These are phyloP conservation scores for Eurystomus gularis DNA, from an alignment of 2,113 vertebrate genomes.

Conservation along the genomic window DNA sequence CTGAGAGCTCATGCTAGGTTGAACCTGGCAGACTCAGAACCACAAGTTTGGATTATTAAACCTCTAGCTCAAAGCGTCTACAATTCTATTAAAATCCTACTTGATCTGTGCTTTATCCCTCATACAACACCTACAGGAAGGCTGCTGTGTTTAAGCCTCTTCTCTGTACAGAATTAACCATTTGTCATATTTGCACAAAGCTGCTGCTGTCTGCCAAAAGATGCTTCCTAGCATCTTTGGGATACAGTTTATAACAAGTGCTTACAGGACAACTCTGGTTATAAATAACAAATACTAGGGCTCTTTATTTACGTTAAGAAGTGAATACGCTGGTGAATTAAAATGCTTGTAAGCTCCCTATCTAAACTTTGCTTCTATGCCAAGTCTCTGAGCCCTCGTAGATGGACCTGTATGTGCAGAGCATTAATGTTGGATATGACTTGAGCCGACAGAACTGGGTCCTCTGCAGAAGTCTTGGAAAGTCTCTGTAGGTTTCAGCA, in stretches of 20 bases:
- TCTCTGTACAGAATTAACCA: background rate
- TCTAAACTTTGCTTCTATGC: background rate
- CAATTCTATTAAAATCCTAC: background rate
- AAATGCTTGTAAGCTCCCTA: background rate
- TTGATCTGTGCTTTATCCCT: background rate
- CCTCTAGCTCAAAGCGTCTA: background rate
- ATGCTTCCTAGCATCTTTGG: background rate
- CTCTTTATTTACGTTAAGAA: background rate
- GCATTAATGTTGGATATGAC: background rate
- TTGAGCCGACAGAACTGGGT: background rate
- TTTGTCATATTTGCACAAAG: background rate
- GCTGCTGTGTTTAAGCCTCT: background rate
- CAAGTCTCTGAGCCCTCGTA: background rate
- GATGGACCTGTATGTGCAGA: background rate
- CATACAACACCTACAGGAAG: background rate
- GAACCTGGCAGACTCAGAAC: background rate
- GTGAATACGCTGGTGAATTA: background rate
- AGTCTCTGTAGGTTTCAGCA: background rate
- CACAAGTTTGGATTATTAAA: background rate
- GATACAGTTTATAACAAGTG: background rate
- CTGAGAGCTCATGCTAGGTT: background rate
- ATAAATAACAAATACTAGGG: background rate
- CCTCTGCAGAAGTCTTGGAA: background rate
- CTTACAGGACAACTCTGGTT: background rate
- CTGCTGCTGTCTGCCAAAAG: background rate